Evolutionary conservation across 1,140 invertebrate genomes (phyloP).

Genomic region (Papilio polyxenes): DNA sequence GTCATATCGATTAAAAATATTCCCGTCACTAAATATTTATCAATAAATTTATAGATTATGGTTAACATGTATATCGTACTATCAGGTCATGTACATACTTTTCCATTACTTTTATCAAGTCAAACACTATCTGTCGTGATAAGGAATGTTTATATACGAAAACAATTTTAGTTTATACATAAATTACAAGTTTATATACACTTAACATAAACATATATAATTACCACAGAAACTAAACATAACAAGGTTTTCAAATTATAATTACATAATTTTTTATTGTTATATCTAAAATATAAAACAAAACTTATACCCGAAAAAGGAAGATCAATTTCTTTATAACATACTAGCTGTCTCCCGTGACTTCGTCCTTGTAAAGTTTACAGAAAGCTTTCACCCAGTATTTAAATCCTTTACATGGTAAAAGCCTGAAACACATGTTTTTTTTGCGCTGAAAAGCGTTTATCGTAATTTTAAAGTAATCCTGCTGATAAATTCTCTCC

Average conservation of each 20-base stretch:
- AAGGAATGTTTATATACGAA: background rate
- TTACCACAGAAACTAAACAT: background rate
- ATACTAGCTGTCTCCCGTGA: background rate
- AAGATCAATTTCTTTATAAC: too few relatives aligned
- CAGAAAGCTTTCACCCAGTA: background rate
- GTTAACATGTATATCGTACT: constrained; percentile 12
- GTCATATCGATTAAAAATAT: constrained; percentile 2
- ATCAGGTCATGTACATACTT: constrained; percentile 11
- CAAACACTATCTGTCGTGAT: background rate
- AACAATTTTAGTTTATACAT: background rate
- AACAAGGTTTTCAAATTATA: background rate
- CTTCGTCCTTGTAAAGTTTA: background rate
- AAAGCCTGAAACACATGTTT: too few relatives aligned
- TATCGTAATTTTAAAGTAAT: too few relatives aligned
- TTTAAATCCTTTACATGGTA: too few relatives aligned
- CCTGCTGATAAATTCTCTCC: too few relatives aligned
- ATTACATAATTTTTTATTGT: background rate
- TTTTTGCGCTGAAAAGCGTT: too few relatives aligned
- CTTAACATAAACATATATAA: background rate
- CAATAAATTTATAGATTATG: constrained; percentile 18
- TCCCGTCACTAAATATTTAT: constrained; percentile 17
- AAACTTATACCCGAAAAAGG: too few relatives aligned
- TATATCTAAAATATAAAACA: too few relatives aligned
- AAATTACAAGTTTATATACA: background rate
- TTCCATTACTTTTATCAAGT: constrained; percentile 17